These are phyloP conservation scores for Paramuricea clavata DNA, from an alignment of 92 coral and sea anemone genomes.

Conservation along the genomic window DNA sequence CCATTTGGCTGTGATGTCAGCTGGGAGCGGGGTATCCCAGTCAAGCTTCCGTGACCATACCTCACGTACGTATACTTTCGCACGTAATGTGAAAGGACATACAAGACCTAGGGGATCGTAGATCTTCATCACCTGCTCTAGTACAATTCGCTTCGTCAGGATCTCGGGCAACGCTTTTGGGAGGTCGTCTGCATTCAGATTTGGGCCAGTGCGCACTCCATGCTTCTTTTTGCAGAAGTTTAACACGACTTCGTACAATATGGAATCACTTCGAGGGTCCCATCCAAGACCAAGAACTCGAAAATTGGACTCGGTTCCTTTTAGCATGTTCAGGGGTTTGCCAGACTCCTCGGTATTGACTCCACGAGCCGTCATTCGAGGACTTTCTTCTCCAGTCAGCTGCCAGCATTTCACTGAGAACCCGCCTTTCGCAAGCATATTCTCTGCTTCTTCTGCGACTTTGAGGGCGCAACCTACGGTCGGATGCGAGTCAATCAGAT, in stretches of 20 bases:
- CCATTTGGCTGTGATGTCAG: slow-evolving; percentile 53
- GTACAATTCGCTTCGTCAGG: slow-evolving; percentile 11
- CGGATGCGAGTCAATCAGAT: slow-evolving; percentile 19
- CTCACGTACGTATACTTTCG: slow-evolving; percentile 16
- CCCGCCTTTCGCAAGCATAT: slow-evolving; percentile 65
- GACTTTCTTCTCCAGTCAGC: slow-evolving; percentile 58
- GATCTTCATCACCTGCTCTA: slow-evolving; percentile 37
- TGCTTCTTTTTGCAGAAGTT: slow-evolving; percentile 31
- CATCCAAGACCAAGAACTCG: slow-evolving; percentile 1
- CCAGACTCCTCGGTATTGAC: background rate
- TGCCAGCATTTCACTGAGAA: slow-evolving; percentile 72
- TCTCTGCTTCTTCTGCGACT: slow-evolving; percentile 34
- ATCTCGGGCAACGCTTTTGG: slow-evolving; percentile 10
- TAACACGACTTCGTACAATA: slow-evolving; percentile 13
- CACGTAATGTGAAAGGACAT: slow-evolving; percentile 17
- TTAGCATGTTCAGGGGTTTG: slow-evolving; percentile 19
- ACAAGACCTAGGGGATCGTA: slow-evolving; percentile 14
- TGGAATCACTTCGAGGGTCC: background rate
- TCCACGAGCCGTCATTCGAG: background rate
- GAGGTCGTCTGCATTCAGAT: slow-evolving; percentile 8
- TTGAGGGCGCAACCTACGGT: background rate
- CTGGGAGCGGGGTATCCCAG: slow-evolving; percentile 38
- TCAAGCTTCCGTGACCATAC: slow-evolving; percentile 49
- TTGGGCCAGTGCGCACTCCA: slow-evolving; percentile 20
- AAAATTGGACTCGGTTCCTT: background rate